A percentile compares a stretch with the other conserved stretches of the same genome.
phyloP scores from a whole-genome alignment of 2,797 vertebrate genomes.

The Epinephelus awoara region DNA sequence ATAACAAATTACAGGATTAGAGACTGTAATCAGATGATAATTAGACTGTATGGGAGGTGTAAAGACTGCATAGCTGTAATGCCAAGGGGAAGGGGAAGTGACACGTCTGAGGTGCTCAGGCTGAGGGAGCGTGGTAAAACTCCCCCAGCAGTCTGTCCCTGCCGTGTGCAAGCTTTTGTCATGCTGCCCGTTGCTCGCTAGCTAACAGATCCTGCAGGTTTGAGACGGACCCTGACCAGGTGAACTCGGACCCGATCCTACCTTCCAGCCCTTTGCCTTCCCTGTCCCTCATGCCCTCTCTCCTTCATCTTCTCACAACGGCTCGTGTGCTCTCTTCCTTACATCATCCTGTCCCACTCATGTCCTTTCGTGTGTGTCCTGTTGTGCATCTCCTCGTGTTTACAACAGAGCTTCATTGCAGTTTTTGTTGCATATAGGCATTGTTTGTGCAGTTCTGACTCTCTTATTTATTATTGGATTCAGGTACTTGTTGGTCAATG shows the following conservation, averaged over 20 bases:
- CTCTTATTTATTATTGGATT: conserved; percentile 7
- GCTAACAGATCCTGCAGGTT: conserved; percentile 70
- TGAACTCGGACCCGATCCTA: conserved; percentile 57
- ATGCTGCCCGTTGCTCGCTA: conserved; percentile 76
- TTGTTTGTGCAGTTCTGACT: conserved; percentile 35
- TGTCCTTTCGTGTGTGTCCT: conserved; percentile 31
- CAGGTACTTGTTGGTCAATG: conserved; percentile 20
- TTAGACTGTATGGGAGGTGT: conserved; percentile 11
- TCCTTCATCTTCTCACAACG: conserved; percentile 24
- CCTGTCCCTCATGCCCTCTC: conserved; percentile 36
- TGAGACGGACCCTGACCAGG: conserved; percentile 60
- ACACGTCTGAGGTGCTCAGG: conserved; percentile 52
- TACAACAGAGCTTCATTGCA: conserved; percentile 56
- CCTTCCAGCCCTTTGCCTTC: conserved; percentile 52
- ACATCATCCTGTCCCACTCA: conserved; percentile 26
- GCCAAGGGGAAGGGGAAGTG: conserved; percentile 12
- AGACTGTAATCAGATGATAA: conserved; percentile 41
- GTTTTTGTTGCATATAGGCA: conserved; percentile 43
- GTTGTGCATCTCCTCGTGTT: conserved; percentile 45
- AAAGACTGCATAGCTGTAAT: conserved; percentile 14
- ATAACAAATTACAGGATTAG: conserved; percentile 30
- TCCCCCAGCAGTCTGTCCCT: conserved; percentile 81
- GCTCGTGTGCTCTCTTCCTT: conserved; percentile 31
- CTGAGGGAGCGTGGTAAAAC: conserved; percentile 82
- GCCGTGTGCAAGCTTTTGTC: conserved; percentile 85